Evolutionary conservation across 1,140 invertebrate species (phyloP), one percentile per base, ranked within the genome.

Genomic region (Eueides isabella): DNA sequence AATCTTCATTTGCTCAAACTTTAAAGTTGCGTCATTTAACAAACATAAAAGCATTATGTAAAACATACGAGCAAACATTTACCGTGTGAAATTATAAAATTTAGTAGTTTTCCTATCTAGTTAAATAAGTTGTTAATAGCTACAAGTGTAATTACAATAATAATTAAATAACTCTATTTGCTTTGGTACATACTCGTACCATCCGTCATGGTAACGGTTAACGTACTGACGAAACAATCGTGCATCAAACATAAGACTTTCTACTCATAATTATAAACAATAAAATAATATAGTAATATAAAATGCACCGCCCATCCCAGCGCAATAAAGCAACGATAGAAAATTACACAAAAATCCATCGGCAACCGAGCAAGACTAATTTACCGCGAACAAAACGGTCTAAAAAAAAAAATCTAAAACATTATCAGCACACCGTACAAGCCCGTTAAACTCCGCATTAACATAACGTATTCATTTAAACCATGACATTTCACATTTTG

Each of bases 401-500:
- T 70, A 31, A 86, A 80, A 75, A 86, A 80, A 75, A 85, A 88
- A 86, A 87, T 86, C 85, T 85, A 86, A 87, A 86, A 81, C 82
- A 87, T 85, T 85, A 88, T 86, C 88, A 75, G 84, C 81, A 87
- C 82, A 81, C 81, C 86, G 82, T 84, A 88, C 83, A 86, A 83
- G 86, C 79, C 83, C 83, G 85, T 89, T 89, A 89, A 86, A 88
- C 75, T 87, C 85, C 29, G 68, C 86, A 92, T 91, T 92, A 92
- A 91, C 90, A 91, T 91, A 92, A 90, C 87, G 80, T 86, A 91
- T 91, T 87, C 86, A 89, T 91, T 91, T 91, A 88, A 85, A 93
- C 85, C 91, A 93, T 93, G 91, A 93, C 91, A 93, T 93, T 91
- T 91, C 90, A 92, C 83, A 93, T 93, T 93, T 90, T 86, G 86